Base-by-base conservation (phyloP, 1,140 invertebrate species). In the Apis cerana region DNA sequence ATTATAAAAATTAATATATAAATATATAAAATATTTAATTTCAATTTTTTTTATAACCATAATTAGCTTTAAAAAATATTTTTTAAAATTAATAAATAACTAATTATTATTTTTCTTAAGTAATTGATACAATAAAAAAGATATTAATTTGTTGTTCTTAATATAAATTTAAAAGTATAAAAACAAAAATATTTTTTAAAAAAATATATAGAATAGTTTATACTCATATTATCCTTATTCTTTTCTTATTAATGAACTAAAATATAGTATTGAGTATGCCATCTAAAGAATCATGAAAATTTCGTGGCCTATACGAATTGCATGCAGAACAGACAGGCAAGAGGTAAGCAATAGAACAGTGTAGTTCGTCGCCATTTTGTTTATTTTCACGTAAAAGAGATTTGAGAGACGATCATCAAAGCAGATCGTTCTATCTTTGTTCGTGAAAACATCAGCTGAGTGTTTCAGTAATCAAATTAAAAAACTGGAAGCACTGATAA, bases 361-460 rank as follows among this genome's bases (percentile, higher is more conserved):
- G 87, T 78, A 86, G 80, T 76, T 75, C 61, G 90, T 88, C 89
- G 92, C 92, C 92, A 92, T 92, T 92, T 92, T 92, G 91, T 92
- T 92, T 92, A 92, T 92, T 92, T 92, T 92, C 90, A 83, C 88
- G 86, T 89, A 84, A 85, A 89, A 82, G 71, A 87, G 71, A 72
- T 89, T 79, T 69, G 83, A 74, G 84, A 84, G 72, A 85, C 78
- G 71, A 78, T 82, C 82, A 72, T 69, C 33, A 21, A 33, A 80
- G 71, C 58, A 82, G 78, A 76, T 82, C 71, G 58, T 82, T 17
- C 58, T 67, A 52, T 69, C 69, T 75, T 81, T 23, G 43, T 76
- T 43, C 54, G 68, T 19, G 78, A 75, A 70, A 75, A 84, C 43
- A 65, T 79, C 65, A 82, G 71, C 71, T 82, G 58, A 52, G 70